A percentile compares a stretch with the other conserved stretches of the same genome.
Evolutionary conservation across 2,113 vertebrate species (phyloP).

Genomic region (Perca fluviatilis): DNA sequence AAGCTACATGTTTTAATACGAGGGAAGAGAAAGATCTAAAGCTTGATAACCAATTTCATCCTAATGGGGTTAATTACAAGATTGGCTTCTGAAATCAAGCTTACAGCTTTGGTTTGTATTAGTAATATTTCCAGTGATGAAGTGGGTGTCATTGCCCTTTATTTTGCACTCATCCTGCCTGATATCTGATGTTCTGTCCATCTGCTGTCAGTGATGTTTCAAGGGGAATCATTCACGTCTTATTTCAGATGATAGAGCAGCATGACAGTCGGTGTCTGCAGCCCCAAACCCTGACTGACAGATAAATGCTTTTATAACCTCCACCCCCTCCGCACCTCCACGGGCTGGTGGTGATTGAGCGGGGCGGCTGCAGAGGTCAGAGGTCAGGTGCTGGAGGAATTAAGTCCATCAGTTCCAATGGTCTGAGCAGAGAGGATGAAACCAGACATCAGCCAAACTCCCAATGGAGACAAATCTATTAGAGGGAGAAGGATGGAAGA

Average conservation of each 20-base stretch:
- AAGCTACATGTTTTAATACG: no score
- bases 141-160: not conserved
- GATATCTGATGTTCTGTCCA: not conserved
- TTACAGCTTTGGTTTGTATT: not conserved
- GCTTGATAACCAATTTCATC: no score
- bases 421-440: constrained; percentile 20
- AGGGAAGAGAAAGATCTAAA: no score
- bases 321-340: constrained; percentile 1
- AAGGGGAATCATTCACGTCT: not conserved
- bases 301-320: constrained; percentile 58
- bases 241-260: not conserved
- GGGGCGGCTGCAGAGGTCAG: constrained; percentile 25
- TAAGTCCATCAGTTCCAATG: constrained; percentile 40
- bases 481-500: constrained; percentile 6
- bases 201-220: not conserved
- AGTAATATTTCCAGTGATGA: not conserved
- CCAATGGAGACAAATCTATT: constrained; percentile 35
- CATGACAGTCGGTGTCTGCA: not conserved
- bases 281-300: constrained; percentile 21
- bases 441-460: constrained; percentile 24
- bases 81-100: not conserved
- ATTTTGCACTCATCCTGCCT: not conserved
- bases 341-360: constrained; percentile 27
- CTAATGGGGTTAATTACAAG: not conserved
- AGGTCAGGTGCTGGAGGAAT: constrained; percentile 44